Evolutionary conservation across 2,113 vertebrate species (phyloP).

Genomic region (Danionella cerebrum): DNA sequence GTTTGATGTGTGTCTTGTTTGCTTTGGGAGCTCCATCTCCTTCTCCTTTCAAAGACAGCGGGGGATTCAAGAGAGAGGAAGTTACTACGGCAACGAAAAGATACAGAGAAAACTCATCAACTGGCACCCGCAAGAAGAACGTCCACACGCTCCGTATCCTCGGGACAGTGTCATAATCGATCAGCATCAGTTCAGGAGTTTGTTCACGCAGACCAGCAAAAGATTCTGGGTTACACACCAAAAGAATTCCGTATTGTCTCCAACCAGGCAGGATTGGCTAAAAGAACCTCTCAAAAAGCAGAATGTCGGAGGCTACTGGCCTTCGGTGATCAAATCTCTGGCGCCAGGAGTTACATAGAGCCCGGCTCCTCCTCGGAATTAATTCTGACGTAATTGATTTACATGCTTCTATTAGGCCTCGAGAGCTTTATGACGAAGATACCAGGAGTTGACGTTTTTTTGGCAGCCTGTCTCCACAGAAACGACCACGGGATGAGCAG

Average conservation of each 20-base stretch:
- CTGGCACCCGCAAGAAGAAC: neutral
- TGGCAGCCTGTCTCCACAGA: constrained; percentile 19
- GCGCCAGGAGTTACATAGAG: constrained; percentile 26
- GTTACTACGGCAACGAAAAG: neutral
- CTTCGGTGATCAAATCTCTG: constrained; percentile 34
- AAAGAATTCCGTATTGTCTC: constrained; percentile 26
- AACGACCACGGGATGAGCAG: constrained; percentile 3
- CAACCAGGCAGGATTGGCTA: constrained; percentile 22
- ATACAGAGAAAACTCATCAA: neutral
- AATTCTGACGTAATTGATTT: constrained; percentile 40
- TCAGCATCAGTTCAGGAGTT: constrained; percentile 41
- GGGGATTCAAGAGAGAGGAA: no score
- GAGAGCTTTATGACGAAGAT: constrained; percentile 29
- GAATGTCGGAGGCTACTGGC: neutral
- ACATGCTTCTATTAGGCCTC: constrained; percentile 35
- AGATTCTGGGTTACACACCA: neutral
- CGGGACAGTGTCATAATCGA: constrained; percentile 41
- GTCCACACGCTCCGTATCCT: constrained; percentile 8
- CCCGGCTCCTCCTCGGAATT: constrained; percentile 6
- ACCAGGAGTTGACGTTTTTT: constrained; percentile 31
- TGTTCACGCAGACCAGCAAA: neutral
- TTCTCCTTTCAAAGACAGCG: no score
- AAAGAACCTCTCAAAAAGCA: constrained; percentile 12
- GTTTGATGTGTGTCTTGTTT: no score
- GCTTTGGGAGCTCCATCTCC: no score